Conservation (phyloP, 2,797 vertebrate genomes). For the Chaetodon trifasciatus region DNA sequence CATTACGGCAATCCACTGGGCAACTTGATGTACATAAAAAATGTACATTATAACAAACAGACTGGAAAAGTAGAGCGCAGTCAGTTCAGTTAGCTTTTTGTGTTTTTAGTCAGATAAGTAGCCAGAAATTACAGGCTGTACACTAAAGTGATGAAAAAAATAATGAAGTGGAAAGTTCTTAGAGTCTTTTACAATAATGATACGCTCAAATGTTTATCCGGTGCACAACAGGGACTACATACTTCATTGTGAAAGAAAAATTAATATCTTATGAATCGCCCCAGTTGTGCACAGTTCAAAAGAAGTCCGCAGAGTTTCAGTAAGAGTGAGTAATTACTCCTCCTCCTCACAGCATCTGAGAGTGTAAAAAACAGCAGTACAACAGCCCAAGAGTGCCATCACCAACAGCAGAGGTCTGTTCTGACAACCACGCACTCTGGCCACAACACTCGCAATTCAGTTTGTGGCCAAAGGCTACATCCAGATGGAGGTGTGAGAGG, state of each 20-base stretch:
- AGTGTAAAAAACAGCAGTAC: slow-evolving; percentile 33
- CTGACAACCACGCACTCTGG: slow-evolving; percentile 9
- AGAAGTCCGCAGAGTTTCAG: slow-evolving; percentile 34
- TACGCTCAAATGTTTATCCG: slow-evolving; percentile 45
- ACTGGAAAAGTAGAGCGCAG: background rate
- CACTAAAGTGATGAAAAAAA: slow-evolving; percentile 17
- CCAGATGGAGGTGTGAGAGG: slow-evolving; percentile 39
- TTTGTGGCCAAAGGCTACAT: slow-evolving; percentile 28
- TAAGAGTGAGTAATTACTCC: slow-evolving; percentile 16
- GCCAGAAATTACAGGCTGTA: slow-evolving; percentile 3
- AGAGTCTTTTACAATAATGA: slow-evolving; percentile 1
- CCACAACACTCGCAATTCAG: background rate
- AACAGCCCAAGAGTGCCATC: slow-evolving; percentile 29
- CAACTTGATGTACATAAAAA: slow-evolving; percentile 26
- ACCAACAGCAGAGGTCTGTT: slow-evolving; percentile 30
- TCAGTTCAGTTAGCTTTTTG: background rate
- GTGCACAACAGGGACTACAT: slow-evolving; percentile 32
- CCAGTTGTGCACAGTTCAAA: slow-evolving; percentile 36
- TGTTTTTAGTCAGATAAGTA: slow-evolving; percentile 25
- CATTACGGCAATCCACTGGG: slow-evolving; percentile 28
- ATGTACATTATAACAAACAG: background rate
- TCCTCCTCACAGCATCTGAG: slow-evolving; percentile 57
- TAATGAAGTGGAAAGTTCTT: slow-evolving; percentile 24
- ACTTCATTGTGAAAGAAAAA: slow-evolving; percentile 33
- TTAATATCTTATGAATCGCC: slow-evolving; percentile 26